Conservation (phyloP, 2,113 vertebrate genomes). For the Marcusenius ussheri region DNA sequence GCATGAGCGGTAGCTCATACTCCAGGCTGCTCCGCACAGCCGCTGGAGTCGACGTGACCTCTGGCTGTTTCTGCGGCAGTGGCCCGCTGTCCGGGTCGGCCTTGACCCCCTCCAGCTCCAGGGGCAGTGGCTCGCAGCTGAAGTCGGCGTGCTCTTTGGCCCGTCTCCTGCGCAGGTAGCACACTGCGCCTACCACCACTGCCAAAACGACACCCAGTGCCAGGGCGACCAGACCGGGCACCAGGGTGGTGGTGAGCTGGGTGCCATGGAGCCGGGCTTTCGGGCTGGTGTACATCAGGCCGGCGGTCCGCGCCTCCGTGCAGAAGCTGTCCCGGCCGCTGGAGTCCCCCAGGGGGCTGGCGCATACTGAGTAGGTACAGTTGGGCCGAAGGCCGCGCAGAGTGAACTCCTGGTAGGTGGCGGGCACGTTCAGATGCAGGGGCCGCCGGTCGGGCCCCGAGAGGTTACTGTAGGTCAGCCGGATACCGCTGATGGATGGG, state of each 20-base stretch:
- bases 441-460: constrained; percentile 76
- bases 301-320: constrained; percentile 68
- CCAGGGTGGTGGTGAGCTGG: constrained; percentile 69
- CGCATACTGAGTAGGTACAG: constrained; percentile 79
- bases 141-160: constrained; percentile 54
- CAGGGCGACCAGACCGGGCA: constrained; percentile 64
- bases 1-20: constrained; percentile 81
- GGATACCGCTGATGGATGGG: constrained; percentile 67
- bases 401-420: constrained; percentile 74
- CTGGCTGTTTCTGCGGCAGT: constrained; percentile 61
- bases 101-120: constrained; percentile 86
- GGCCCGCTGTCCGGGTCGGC: constrained; percentile 65
- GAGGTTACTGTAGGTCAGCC: constrained; percentile 78
- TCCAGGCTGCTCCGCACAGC: constrained; percentile 64
- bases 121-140: constrained; percentile 62
- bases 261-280: constrained; percentile 60
- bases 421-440: constrained; percentile 69
- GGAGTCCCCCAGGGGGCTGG: constrained; percentile 65
- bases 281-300: constrained; percentile 49
- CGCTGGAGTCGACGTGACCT: constrained; percentile 50
- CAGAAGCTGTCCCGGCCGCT: constrained; percentile 57
- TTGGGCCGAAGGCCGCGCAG: constrained; percentile 78
- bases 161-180: constrained; percentile 64
- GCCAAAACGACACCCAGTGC: constrained; percentile 65
- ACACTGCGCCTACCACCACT: constrained; percentile 54